Percentiles rank a stretch among this genome's conserved stretches.
Conservation (phyloP, 64 coral and sea anemone genomes). For the Hydrozoanthus tunicans region DNA sequence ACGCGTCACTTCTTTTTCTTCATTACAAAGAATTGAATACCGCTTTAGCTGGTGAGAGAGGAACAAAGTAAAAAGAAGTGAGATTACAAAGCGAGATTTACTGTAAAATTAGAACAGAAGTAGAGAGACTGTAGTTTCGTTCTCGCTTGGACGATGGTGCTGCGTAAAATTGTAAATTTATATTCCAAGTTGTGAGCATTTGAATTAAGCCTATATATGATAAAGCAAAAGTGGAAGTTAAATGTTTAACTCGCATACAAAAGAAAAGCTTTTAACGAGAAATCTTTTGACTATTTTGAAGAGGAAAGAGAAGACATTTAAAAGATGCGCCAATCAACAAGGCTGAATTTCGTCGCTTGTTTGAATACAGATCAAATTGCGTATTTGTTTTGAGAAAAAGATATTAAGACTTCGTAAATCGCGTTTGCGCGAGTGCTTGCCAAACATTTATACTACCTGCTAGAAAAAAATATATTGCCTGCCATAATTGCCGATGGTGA, state of each 20-base stretch:
- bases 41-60: slow-evolving; percentile 4
- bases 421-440: slow-evolving; percentile 35
- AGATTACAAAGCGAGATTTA: not conserved
- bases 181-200: slow-evolving; percentile 33
- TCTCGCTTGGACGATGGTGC: no score
- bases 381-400: slow-evolving; percentile 51
- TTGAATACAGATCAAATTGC: slow-evolving; percentile 51
- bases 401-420: slow-evolving; percentile 39
- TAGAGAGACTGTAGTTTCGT: not conserved
- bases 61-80: slow-evolving; percentile 5
- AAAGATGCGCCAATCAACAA: slow-evolving; percentile 26
- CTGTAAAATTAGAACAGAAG: not conserved
- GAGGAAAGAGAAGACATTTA: slow-evolving; percentile 21
- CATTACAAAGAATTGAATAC: slow-evolving; percentile 10
- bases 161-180: not conserved
- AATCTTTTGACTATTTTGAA: slow-evolving; percentile 63
- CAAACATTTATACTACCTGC: slow-evolving; percentile 12
- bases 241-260: slow-evolving; percentile 78
- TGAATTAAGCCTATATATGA: slow-evolving; percentile 22
- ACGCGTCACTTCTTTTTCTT: slow-evolving; percentile 14
- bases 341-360: slow-evolving; percentile 7
- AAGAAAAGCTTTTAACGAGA: slow-evolving; percentile 81
- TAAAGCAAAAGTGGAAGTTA: slow-evolving; percentile 32
- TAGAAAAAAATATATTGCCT: slow-evolving; percentile 10
- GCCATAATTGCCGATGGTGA: slow-evolving; percentile 17